Conservation (phyloP, 2,888 invertebrate species). For the Bhutanitis thaidina region DNA sequence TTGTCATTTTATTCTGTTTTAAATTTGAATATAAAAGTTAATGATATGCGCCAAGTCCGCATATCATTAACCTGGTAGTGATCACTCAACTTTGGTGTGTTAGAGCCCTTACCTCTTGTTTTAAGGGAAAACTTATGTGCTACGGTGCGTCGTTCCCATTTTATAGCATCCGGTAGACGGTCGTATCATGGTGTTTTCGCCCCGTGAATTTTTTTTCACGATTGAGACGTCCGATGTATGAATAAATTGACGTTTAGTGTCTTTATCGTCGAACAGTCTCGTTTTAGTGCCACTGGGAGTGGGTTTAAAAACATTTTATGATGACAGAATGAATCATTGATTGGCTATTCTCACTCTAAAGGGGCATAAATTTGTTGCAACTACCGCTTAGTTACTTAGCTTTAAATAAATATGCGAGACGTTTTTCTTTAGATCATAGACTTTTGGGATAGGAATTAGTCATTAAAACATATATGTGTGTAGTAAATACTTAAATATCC, state of each 20-base stretch:
- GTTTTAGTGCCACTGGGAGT: slow-evolving; percentile 9
- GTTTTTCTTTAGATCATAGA: too few species aligned
- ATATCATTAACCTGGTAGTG: too few species aligned
- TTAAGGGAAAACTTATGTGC: slow-evolving; percentile 52
- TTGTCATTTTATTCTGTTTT: too few species aligned
- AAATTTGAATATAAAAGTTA: too few species aligned
- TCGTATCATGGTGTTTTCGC: slow-evolving; percentile 19
- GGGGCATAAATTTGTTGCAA: background rate
- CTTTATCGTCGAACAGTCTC: slow-evolving; percentile 9
- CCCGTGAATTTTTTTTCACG: slow-evolving; percentile 16
- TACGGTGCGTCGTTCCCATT: slow-evolving; percentile 31
- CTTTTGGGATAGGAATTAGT: too few species aligned
- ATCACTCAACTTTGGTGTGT: slow-evolving; percentile 10
- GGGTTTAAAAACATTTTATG: slow-evolving; percentile 10
- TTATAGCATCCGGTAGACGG: slow-evolving; percentile 23
- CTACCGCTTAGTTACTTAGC: background rate
- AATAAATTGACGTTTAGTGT: slow-evolving; percentile 16
- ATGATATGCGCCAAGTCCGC: too few species aligned
- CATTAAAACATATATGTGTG: too few species aligned
- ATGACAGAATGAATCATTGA: slow-evolving; percentile 1
- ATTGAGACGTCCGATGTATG: slow-evolving; percentile 19
- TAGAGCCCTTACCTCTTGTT: slow-evolving; percentile 32
- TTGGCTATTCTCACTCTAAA: background rate
- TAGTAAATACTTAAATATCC: too few species aligned
- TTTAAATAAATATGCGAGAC: background rate